phyloP scores from a whole-genome alignment of 2,113 vertebrate genomes.

The Phocoena sinus region DNA sequence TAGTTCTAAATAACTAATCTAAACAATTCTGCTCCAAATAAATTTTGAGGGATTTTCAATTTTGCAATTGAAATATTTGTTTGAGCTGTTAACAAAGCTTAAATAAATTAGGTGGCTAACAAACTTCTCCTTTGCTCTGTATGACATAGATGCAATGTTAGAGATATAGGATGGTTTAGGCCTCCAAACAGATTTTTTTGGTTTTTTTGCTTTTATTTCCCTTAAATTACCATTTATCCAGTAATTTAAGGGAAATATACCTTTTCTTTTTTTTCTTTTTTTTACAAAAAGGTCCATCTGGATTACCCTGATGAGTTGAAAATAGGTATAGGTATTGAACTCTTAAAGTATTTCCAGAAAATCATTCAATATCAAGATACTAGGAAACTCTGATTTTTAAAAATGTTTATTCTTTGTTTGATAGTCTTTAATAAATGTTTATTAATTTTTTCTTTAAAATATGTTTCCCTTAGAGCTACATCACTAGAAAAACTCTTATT shows the following conservation, averaged over 20 bases:
- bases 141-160: neutral
- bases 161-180: neutral
- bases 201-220: neutral
- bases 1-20: neutral
- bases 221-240: neutral
- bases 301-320: neutral
- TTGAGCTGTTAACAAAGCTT: neutral
- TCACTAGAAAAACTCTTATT: neutral
- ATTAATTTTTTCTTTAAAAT: neutral
- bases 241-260: neutral
- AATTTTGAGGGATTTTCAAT: neutral
- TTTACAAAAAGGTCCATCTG: neutral
- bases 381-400: neutral
- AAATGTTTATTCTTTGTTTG: neutral
- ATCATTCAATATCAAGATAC: neutral
- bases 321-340: neutral
- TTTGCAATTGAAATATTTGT: constrained; percentile 4
- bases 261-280: neutral
- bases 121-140: neutral
- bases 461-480: neutral
- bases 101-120: neutral
- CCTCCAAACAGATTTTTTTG: neutral
- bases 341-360: neutral
- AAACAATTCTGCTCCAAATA: neutral
- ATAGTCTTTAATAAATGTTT: constrained; percentile 17